phyloP scores from a whole-genome alignment of 2,888 invertebrate species.

The Nasonovia ribisnigri region DNA sequence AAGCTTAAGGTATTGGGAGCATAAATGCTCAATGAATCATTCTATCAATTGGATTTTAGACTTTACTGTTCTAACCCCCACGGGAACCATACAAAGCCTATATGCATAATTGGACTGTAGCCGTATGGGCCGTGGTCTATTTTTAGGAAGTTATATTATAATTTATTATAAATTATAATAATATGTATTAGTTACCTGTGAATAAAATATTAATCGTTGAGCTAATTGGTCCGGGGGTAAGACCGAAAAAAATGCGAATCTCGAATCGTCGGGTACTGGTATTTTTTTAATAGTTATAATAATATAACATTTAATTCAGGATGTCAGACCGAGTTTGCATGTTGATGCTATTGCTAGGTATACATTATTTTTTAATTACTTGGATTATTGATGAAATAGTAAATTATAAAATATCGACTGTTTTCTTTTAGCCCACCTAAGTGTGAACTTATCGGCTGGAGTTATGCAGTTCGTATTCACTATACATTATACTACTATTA shows the following conservation, averaged over 20 bases:
- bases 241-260: not conserved
- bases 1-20: not conserved
- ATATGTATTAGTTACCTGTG: not conserved
- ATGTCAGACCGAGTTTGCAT: not conserved
- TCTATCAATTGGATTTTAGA: not conserved
- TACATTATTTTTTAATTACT: not conserved
- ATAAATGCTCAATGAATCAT: not conserved
- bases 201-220: not conserved
- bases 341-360: too few species aligned
- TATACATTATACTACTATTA: not conserved
- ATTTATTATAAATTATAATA: not conserved
- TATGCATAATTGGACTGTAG: not conserved
- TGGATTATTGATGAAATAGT: not conserved
- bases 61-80: not conserved
- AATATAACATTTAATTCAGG: too few species aligned
- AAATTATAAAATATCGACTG: not conserved
- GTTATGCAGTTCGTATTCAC: not conserved
- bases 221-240: not conserved
- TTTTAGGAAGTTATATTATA: not conserved
- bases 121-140: not conserved
- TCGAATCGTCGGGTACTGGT: not conserved
- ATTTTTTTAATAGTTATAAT: not conserved
- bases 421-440: not conserved
- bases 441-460: not conserved
- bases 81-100: not conserved